Evolutionary conservation across 1,140 invertebrate species (phyloP), one percentile per base, ranked within the genome.

Genomic region (Dreissena rostriformis): DNA sequence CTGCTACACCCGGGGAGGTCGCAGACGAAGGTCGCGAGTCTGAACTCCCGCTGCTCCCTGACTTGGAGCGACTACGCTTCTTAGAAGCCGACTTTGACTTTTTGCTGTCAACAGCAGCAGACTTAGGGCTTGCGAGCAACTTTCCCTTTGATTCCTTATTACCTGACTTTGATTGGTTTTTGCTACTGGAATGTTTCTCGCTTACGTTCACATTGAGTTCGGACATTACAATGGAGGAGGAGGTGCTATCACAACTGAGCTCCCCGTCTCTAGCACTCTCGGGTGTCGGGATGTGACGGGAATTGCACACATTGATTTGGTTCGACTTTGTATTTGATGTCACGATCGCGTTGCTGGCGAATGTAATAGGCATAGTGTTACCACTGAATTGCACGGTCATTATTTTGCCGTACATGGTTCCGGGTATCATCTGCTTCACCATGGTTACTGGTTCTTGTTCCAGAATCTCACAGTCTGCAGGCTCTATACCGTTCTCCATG

Each of bases 221-320:
- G 28, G 88, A 89, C 70, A 88, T 87, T 14, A 86, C 87, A 12
- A 85, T 81, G 28, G 90, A 88, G 52, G 90, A 91, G 39, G 87
- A 86, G 55, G 89, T 89, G 73, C 90, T 91, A 82, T 91, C 90
- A 86, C 87, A 91, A 86, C 90, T 90, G 12, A 91, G 67, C 70
- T 91, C 90, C 74, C 86, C 83, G 79, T 91, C 90, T 49, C 88
- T 75, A 14, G 88, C 86, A 63, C 85, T 79, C 74, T 89, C 87
- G 12, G 89, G 89, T 2, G 89, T 89, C 26, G 89, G 89, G 67
- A 90, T 84, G 76, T 88, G 87, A 24, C 89, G 78, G 24, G 85
- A 74, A 77, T 78, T 82, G 57, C 77, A 86, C 73, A 86, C 76
- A 82, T 84, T 82, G 15, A 85, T 82, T 70, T 82, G 85, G 28